phyloP scores from a whole-genome alignment of 2,888 invertebrate genomes.

The Hyles lineata region DNA sequence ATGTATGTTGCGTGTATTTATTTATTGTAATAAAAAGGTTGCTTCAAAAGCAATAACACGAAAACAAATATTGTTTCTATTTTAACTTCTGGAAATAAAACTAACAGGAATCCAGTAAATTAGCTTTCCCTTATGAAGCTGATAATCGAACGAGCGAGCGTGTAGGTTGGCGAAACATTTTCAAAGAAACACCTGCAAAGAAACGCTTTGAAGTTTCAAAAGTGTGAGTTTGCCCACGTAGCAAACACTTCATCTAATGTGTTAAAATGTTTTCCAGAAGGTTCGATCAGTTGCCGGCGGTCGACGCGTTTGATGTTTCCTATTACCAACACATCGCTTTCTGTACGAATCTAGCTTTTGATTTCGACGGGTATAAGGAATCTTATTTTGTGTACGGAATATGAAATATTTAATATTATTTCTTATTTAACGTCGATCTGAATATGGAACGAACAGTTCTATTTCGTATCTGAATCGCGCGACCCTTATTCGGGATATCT shows the following conservation, averaged over 20 bases:
- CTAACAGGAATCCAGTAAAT: constrained; percentile 20
- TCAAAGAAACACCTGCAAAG: constrained; percentile 6
- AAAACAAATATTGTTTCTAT: constrained; percentile 3
- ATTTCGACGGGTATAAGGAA: neutral
- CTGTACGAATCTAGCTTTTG: constrained; percentile 6
- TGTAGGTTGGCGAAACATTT: neutral
- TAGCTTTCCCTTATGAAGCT: constrained; percentile 8
- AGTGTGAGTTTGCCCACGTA: neutral
- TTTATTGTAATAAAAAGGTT: neutral
- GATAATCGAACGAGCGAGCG: constrained; percentile 17
- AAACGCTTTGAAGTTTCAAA: constrained; percentile 1
- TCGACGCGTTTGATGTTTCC: constrained; percentile 2
- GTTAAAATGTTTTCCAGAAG: constrained; percentile 5
- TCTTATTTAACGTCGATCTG: neutral
- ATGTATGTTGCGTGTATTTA: too few species aligned
- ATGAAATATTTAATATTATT: neutral
- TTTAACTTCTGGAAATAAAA: constrained; percentile 6
- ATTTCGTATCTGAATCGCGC: neutral
- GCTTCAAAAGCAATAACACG: neutral
- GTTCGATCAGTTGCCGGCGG: neutral
- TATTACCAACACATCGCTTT: neutral
- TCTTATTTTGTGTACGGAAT: neutral
- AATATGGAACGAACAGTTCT: neutral
- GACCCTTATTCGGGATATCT: neutral
- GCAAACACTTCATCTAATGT: constrained; percentile 9